Evolutionary conservation across 35 echinoderm and acorn worm species (phyloP).

Genomic region (Stichopus chloronotus): DNA sequence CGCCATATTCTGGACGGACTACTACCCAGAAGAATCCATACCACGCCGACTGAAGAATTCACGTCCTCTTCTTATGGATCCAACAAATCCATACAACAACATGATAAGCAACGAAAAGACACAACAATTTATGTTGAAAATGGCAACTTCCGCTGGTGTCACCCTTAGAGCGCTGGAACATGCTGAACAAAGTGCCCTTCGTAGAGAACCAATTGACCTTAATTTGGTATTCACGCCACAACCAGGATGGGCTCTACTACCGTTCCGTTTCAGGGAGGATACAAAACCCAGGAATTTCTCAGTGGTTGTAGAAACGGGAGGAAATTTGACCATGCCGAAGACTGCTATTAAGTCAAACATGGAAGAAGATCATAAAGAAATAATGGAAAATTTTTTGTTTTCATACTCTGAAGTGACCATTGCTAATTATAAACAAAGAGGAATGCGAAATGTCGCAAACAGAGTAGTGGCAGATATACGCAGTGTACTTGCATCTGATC

Average conservation of each 20-base stretch:
- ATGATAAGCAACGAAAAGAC: background rate
- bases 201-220: background rate
- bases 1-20: background rate
- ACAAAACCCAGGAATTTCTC: constrained; percentile 14
- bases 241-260: background rate
- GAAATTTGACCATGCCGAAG: constrained; percentile 25
- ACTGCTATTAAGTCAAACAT: background rate
- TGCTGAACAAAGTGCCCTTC: background rate
- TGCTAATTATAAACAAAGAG: constrained; percentile 8
- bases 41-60: background rate
- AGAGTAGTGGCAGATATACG: constrained; percentile 8
- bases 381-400: constrained; percentile 44
- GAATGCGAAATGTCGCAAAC: background rate
- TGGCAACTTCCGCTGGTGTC: constrained; percentile 1
- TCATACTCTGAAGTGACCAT: background rate
- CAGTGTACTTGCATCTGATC: background rate
- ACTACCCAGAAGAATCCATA: background rate
- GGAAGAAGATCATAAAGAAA: background rate
- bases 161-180: background rate
- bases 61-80: constrained; percentile 49
- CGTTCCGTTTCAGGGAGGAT: too few species aligned
- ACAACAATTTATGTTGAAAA: background rate
- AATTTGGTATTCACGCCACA: background rate
- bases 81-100: constrained; percentile 55
- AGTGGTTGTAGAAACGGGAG: background rate